phyloP scores from a whole-genome alignment of 2,888 invertebrate genomes.

The Heliothis peltigera region DNA sequence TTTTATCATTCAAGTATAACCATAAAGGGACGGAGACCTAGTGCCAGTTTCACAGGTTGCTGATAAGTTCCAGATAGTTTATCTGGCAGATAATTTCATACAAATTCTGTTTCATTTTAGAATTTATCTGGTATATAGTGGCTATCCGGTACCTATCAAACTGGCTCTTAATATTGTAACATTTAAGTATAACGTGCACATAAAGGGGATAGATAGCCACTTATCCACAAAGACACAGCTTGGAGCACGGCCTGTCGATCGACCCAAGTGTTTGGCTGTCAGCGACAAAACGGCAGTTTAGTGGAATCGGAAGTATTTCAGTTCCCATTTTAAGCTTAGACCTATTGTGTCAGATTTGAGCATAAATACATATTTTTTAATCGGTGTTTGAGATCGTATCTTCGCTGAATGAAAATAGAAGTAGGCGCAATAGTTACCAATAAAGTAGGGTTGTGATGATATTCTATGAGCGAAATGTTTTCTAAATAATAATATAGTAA shows the following conservation, averaged over 20 bases:
- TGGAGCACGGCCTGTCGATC: constrained; percentile 40
- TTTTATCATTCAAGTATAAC: constrained; percentile 14
- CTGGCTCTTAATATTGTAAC: too few species aligned
- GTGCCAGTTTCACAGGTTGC: too few species aligned
- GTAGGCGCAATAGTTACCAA: neutral
- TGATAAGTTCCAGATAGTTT: too few species aligned
- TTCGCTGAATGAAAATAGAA: neutral
- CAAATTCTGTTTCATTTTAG: too few species aligned
- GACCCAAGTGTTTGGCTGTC: constrained; percentile 38
- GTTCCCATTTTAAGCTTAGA: constrained; percentile 4
- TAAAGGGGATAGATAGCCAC: constrained; percentile 42
- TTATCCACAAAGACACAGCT: constrained; percentile 38
- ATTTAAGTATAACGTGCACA: constrained; percentile 13
- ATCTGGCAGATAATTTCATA: too few species aligned
- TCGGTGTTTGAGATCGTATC: neutral
- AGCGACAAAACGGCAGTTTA: constrained; percentile 37
- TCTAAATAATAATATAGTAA: too few species aligned
- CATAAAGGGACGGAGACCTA: too few species aligned
- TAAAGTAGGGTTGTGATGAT: neutral
- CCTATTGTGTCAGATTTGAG: neutral
- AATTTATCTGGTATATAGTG: too few species aligned
- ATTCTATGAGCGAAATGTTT: too few species aligned
- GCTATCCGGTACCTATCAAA: too few species aligned
- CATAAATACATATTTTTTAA: neutral
- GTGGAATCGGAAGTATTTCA: constrained; percentile 23